phyloP scores from a whole-genome alignment of 1,140 invertebrate genomes.

The Lordiphosa stackelbergi region DNA sequence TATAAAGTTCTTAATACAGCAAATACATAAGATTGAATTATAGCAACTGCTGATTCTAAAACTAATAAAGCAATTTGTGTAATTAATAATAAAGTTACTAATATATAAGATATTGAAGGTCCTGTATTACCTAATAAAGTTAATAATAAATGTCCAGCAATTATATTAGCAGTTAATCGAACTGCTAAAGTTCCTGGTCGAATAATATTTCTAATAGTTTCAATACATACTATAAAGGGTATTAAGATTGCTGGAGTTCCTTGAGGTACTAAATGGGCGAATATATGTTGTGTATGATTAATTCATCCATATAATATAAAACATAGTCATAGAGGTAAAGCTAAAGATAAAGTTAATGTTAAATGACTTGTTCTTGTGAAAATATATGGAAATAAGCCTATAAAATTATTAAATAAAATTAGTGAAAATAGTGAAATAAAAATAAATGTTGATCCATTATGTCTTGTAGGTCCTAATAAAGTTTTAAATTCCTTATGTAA shows the following conservation, averaged over 20 bases:
- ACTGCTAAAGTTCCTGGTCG: constrained; percentile 82
- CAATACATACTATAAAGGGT: constrained; percentile 80
- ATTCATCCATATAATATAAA: constrained; percentile 81
- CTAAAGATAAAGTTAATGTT: constrained; percentile 79
- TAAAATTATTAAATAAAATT: constrained; percentile 81
- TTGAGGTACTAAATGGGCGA: constrained; percentile 81
- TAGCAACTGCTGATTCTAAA: no score
- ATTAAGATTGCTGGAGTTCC: constrained; percentile 79
- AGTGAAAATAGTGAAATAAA: constrained; percentile 79
- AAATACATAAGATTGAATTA: no score
- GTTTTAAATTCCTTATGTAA: constrained; percentile 79
- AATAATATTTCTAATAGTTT: constrained; percentile 81
- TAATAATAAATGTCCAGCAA: constrained; percentile 81
- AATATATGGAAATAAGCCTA: constrained; percentile 83
- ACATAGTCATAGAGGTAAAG: constrained; percentile 80
- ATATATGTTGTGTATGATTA: constrained; percentile 79
- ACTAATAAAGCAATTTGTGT: constrained; percentile 77
- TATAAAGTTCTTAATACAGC: no score
- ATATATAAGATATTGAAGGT: constrained; percentile 51
- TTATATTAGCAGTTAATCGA: constrained; percentile 84
- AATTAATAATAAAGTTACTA: constrained; percentile 64
- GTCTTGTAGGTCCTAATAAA: constrained; percentile 72
- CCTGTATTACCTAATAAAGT: constrained; percentile 71
- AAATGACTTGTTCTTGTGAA: constrained; percentile 82
- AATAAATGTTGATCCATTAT: no score